These are phyloP conservation scores for Tiliacea citrago DNA, from an alignment of 2,888 invertebrate species.

Conservation along the genomic window DNA sequence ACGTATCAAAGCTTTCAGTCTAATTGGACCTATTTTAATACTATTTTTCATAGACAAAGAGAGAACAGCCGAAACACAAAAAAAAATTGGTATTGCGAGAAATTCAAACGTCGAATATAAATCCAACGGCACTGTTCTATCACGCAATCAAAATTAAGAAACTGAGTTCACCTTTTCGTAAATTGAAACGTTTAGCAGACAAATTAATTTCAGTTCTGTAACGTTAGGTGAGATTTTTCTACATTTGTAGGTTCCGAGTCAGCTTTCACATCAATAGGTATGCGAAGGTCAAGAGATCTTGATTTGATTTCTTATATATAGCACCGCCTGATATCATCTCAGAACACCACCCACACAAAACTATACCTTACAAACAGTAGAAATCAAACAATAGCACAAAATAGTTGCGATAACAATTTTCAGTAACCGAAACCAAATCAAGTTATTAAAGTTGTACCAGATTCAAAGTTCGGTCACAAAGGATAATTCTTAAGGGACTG, in stretches of 20 bases:
- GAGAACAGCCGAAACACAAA: background rate
- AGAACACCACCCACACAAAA: slow-evolving; percentile 8
- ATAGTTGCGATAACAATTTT: slow-evolving; percentile 64
- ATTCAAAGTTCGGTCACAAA: slow-evolving; percentile 72
- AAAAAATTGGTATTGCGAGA: background rate
- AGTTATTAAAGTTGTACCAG: slow-evolving; percentile 66
- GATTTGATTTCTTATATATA: background rate
- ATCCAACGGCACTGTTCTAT: background rate
- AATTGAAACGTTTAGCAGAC: background rate
- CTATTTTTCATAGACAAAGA: slow-evolving; percentile 19
- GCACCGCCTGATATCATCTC: background rate
- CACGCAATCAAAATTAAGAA: background rate
- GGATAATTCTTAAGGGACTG: slow-evolving; percentile 78
- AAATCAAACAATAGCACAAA: slow-evolving; percentile 57
- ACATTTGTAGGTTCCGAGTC: background rate
- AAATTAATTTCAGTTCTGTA: background rate
- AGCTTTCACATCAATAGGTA: background rate
- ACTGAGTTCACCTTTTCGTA: background rate
- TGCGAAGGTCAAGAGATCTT: background rate
- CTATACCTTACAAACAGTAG: slow-evolving; percentile 27
- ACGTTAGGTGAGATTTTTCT: background rate
- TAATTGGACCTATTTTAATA: slow-evolving; percentile 19
- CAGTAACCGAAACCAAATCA: slow-evolving; percentile 61
- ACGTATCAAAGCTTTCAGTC: slow-evolving; percentile 24
- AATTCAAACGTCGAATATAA: slow-evolving; percentile 14